Evolutionary conservation across 2,113 vertebrate genomes (phyloP), one percentile per base, ranked within the genome.

Genomic region (Aphyosemion australe): DNA sequence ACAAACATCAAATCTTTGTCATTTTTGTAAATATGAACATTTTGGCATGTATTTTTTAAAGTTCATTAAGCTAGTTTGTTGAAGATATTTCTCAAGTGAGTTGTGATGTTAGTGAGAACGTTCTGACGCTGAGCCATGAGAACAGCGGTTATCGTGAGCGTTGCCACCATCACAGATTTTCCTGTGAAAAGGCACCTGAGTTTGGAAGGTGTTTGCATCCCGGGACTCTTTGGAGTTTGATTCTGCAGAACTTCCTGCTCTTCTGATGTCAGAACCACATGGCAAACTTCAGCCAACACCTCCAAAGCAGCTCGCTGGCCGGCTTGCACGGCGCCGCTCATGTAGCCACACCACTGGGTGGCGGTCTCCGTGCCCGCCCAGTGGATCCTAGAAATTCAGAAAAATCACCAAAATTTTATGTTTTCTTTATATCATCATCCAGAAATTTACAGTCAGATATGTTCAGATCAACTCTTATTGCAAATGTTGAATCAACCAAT

Each of bases 281-380:
- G 88, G 57, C 68, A 75, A 20, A 93, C 76, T 53, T 79, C 74
- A 57, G 72, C 76, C 57, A 92, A 74, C 0, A 92, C 91, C 52
- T 93, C 93, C 57, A 92, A 78, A 45, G 92, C 89, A 3, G 87
- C 91, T 61, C 92, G 80, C 31, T 87, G 84, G 15, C 92, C 92
- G 0, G 91, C 60, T 72, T 93, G 90, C 47, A 93, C 61, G 0
- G 91, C 92, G 2, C 92, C 91, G 6, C 82, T 87, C 84, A 93
- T 87, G 75, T 92, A 93, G 1, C 91, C 91, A 12, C 91, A 92
- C 92, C 92, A 93, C 42, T 69, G 74, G 13, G 90, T 93, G 37
- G 91, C 91, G 1, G 91, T 93, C 66, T 93, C 93, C 0, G 91
- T 92, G 43, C 93, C 91, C 4, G 90, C 90, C 91, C 91, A 93